These are phyloP conservation scores for Gymnosoma rotundatum DNA, from an alignment of 2,888 invertebrate species.

Conservation along the genomic window DNA sequence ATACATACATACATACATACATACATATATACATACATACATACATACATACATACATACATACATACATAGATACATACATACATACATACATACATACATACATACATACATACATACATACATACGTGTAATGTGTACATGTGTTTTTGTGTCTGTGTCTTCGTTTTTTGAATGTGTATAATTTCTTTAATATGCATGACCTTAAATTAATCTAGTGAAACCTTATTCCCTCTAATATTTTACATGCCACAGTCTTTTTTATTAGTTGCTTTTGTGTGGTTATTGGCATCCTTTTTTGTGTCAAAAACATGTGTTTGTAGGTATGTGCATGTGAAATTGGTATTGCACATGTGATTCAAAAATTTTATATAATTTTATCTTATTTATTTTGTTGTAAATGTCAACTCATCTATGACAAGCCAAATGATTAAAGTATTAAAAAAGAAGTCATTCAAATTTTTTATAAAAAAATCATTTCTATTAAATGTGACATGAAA, in stretches of 20 bases:
- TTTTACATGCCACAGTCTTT: constrained; percentile 9
- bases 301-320: constrained; percentile 48
- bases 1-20: no score
- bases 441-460: constrained; percentile 58
- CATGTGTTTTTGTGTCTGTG: background rate
- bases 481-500: constrained; percentile 56
- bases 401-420: constrained; percentile 76
- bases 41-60: no score
- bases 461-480: constrained; percentile 18
- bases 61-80: no score
- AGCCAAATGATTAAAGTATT: constrained; percentile 77
- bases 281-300: constrained; percentile 47
- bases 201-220: constrained; percentile 81
- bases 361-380: constrained; percentile 57
- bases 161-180: constrained; percentile 26
- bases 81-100: no score
- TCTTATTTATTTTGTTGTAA: constrained; percentile 72
- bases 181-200: constrained; percentile 76
- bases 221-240: constrained; percentile 74
- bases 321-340: background rate
- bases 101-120: no score
- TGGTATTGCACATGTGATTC: constrained; percentile 55
- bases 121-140: background rate
- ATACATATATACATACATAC: no score
- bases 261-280: constrained; percentile 21